Evolutionary conservation across 2,888 invertebrate genomes (phyloP).

Genomic region (Podotricha telesiphe): DNA sequence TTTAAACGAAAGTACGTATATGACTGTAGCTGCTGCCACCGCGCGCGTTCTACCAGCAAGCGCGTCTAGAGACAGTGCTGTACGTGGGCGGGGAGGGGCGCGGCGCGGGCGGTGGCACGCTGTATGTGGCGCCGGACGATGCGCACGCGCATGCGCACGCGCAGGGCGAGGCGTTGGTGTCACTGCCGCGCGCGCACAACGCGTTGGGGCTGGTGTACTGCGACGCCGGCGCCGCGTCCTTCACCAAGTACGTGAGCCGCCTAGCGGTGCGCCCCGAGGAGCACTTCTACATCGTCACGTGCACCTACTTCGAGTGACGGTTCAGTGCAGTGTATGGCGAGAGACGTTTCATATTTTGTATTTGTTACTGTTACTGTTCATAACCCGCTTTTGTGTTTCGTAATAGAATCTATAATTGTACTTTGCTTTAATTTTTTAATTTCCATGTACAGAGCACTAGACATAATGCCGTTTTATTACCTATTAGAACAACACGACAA

Average conservation of each 20-base stretch:
- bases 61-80: conserved; percentile 64
- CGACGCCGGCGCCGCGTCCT: conserved; percentile 77
- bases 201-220: conserved; percentile 86
- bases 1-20: too few species aligned
- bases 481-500: too few species aligned
- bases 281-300: conserved; percentile 67
- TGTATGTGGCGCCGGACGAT: conserved; percentile 72
- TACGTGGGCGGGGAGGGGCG: conserved; percentile 63
- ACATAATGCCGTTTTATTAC: neutral
- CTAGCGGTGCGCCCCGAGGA: conserved; percentile 55
- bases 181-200: conserved; percentile 86
- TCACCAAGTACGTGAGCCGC: conserved; percentile 73
- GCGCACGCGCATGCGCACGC: conserved; percentile 25
- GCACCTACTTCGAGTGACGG: conserved; percentile 69
- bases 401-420: neutral
- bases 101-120: conserved; percentile 58
- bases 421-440: neutral
- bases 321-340: neutral
- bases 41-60: conserved; percentile 59
- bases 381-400: neutral
- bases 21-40: conserved; percentile 70
- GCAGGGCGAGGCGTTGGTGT: conserved; percentile 71
- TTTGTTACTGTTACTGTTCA: conserved; percentile 8
- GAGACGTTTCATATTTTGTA: neutral
- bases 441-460: neutral